Evolutionary conservation across 2,113 vertebrate genomes (phyloP).

Genomic region (Hyaena hyaena): DNA sequence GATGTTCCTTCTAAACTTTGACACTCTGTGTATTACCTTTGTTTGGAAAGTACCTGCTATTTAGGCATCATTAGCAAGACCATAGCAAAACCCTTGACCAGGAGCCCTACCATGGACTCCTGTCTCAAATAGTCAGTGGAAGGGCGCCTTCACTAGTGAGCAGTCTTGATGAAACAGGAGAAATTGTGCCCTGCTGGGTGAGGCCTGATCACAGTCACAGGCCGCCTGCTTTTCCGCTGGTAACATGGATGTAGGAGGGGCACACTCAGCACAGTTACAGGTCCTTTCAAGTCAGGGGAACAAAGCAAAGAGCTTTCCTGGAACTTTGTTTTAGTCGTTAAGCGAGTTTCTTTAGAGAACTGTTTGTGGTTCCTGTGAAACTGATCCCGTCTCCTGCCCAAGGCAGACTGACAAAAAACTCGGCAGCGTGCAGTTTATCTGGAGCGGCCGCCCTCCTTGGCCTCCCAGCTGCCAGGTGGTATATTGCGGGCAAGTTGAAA

Average conservation of each 20-base stretch:
- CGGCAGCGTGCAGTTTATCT: not conserved
- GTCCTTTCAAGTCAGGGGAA: not conserved
- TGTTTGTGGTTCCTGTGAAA: not conserved
- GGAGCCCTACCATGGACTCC: not conserved
- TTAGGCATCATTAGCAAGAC: not conserved
- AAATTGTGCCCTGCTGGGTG: not conserved
- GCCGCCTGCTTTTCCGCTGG: not conserved
- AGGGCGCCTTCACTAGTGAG: not conserved
- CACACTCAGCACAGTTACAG: not conserved
- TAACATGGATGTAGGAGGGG: not conserved
- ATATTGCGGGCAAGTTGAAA: not conserved
- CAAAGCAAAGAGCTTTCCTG: not conserved
- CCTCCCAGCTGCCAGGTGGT: not conserved
- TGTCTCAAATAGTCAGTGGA: not conserved
- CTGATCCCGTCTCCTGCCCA: not conserved
- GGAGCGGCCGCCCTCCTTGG: not conserved
- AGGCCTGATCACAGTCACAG: rapidly evolving
- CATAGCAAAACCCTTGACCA: not conserved
- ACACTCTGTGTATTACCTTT: not conserved
- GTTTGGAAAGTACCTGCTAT: not conserved
- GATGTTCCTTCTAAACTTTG: not conserved
- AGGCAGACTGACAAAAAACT: not conserved
- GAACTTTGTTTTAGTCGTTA: not conserved
- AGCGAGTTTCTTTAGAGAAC: not conserved
- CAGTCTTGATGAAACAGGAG: not conserved